Base-by-base conservation (phyloP, 2,888 invertebrate genomes). In the Barypeithes pellucidus region DNA sequence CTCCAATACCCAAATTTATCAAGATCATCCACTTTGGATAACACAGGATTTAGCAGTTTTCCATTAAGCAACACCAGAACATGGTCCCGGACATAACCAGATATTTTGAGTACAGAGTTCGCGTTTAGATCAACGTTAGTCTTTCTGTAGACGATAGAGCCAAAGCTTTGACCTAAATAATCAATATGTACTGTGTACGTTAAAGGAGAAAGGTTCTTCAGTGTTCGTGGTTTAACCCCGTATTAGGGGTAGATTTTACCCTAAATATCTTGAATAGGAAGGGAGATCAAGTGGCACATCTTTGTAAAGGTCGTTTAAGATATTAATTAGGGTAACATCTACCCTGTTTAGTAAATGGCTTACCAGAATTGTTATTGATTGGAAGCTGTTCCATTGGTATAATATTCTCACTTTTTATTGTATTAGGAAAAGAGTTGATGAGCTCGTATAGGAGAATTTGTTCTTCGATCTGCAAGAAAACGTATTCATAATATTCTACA, bases 91-190 rank as follows among this genome's bases (percentile, higher is more conserved):
- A 88, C 86, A 39, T 82, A 82, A 1, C 87, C 87, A 29, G 80
- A 74, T 33, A 87, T 84, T 75, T 79, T 81, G 0, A 87, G 73
- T 12, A 76, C 67, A 0, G 85, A 80, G 67, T 80, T 79, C 11
- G 79, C 39, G 8, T 77, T 60, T 29, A 84, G 79, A 65, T 80
- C 65, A 3, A 85, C 2, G 29, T 80, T 77, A 9, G 76, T 77
- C 72, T 86, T 87, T 36, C 88, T 80, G 80, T 91, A 91, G 20
- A 89, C 78, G 18, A 88, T 85, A 78, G 89, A 90, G 0, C 90
- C 90, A 77, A 87, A 89, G 67, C 86, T 87, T 83, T 90, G 90
- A 3, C 90, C 90, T 80, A 95, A 52, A 78, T 84, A 78, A 66
- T 14, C 60, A 41, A 16, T 5, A 45, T 5, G 16, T 2, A 3